Evolutionary conservation across 1,140 invertebrate species (phyloP).

Genomic region (Drosophila ohnishii): DNA sequence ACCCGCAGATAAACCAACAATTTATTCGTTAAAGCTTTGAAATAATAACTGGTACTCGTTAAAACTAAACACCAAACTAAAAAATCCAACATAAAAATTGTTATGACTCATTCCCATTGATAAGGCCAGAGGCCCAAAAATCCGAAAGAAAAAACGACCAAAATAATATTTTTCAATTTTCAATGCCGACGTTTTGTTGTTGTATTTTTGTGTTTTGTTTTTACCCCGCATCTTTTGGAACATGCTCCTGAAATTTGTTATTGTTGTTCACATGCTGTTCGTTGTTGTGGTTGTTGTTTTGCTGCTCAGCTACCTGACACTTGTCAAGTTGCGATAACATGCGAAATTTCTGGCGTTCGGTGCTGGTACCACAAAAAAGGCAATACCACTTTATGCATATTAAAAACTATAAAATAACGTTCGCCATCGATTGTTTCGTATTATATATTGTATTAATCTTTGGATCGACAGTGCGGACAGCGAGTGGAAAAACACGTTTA

Average conservation of each 20-base stretch:
- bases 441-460: constrained; percentile 51
- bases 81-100: constrained; percentile 1
- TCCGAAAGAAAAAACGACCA: constrained; percentile 32
- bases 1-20: neutral
- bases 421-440: constrained; percentile 66
- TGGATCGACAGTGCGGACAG: constrained; percentile 16
- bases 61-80: neutral
- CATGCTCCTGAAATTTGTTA: constrained; percentile 67
- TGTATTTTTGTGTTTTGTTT: constrained; percentile 22
- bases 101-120: constrained; percentile 36
- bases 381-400: constrained; percentile 77
- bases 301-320: constrained; percentile 60
- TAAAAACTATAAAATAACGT: constrained; percentile 64
- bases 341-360: constrained; percentile 64
- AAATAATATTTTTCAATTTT: constrained; percentile 48
- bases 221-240: constrained; percentile 31
- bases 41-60: constrained; percentile 10
- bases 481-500: constrained; percentile 67
- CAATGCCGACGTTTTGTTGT: constrained; percentile 48
- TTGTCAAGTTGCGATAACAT: constrained; percentile 76
- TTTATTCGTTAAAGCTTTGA: neutral
- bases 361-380: constrained; percentile 53
- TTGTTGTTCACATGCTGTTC: constrained; percentile 39
- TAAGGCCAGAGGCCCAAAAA: constrained; percentile 40
- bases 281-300: constrained; percentile 21